Percentiles rank a stretch among this genome's conserved stretches.
Evolutionary conservation across 2,113 vertebrate species (phyloP).

Genomic region (Apaloderma vittatum): DNA sequence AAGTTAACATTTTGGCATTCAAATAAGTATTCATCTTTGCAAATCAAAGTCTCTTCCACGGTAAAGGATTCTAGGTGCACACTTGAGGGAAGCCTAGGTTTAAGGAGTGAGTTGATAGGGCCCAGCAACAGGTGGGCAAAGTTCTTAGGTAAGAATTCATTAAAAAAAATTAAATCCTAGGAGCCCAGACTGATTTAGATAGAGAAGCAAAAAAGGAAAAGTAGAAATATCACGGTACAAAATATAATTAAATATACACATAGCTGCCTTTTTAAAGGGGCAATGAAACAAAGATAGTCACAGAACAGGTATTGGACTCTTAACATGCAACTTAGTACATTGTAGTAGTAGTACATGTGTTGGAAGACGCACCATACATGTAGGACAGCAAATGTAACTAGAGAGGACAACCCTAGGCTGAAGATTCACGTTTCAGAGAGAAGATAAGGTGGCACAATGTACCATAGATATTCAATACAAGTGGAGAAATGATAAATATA

Average conservation of each 20-base stretch:
- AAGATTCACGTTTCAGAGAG: fast-evolving
- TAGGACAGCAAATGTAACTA: not conserved
- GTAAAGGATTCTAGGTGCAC: not conserved
- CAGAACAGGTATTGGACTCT: not conserved
- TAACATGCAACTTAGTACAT: not conserved
- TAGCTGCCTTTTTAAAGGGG: not conserved
- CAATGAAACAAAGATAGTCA: not conserved
- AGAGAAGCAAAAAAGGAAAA: not conserved
- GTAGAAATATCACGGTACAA: not conserved
- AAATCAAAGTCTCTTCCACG: not conserved
- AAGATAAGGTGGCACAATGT: not conserved
- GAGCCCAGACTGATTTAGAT: not conserved
- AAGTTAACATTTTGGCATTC: not conserved
- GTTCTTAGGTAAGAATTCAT: not conserved
- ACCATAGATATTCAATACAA: not conserved
- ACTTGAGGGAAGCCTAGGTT: not conserved
- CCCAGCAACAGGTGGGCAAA: not conserved
- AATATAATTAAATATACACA: not conserved
- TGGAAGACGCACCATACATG: not conserved
- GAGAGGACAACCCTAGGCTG: not conserved
- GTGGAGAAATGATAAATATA: not conserved
- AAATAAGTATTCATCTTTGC: not conserved
- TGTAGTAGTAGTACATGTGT: too few relatives aligned
- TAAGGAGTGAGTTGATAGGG: not conserved
- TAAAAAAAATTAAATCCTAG: not conserved